A percentile compares a stretch with the other conserved stretches of the same genome.
Conservation (phyloP, 2,797 vertebrate genomes). For the Spinus olivaceus region DNA sequence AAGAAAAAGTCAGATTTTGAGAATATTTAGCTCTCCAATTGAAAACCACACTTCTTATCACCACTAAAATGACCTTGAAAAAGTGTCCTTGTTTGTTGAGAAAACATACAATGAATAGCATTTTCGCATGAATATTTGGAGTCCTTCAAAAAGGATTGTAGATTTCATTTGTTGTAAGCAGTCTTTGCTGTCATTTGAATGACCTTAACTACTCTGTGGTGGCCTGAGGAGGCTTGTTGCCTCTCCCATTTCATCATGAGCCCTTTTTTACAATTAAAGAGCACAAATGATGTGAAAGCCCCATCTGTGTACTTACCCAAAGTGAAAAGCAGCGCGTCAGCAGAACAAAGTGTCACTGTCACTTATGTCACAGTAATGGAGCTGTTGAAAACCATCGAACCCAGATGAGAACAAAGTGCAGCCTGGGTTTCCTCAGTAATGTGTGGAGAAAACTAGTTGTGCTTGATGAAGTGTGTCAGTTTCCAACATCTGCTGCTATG, state of each 20-base stretch:
- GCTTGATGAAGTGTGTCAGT: background rate
- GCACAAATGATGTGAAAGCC: background rate
- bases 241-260: background rate
- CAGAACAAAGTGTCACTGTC: background rate
- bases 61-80: background rate
- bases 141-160: background rate
- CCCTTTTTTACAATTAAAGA: background rate
- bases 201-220: background rate
- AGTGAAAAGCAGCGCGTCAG: background rate
- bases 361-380: background rate
- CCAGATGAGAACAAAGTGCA: background rate
- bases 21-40: background rate
- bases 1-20: background rate
- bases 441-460: background rate
- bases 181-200: background rate
- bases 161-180: background rate
- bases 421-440: background rate
- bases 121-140: background rate
- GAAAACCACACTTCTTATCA: background rate
- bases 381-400: background rate
- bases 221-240: background rate
- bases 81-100: background rate
- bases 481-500: background rate
- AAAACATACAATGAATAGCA: background rate
- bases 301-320: background rate